Conservation (phyloP, 2,888 invertebrate genomes). For the Cantharis flavilabris region DNA sequence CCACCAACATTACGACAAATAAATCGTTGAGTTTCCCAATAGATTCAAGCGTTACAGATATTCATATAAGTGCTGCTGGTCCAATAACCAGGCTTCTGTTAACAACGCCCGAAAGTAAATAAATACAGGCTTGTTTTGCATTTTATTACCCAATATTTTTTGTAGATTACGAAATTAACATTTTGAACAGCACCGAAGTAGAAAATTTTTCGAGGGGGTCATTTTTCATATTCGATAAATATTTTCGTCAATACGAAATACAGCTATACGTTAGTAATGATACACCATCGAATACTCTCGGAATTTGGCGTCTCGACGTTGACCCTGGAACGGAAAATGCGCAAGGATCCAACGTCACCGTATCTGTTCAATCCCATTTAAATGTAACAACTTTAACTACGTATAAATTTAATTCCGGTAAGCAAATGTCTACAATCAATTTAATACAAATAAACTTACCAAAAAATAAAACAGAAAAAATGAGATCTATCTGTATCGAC, state of each 20-base stretch:
- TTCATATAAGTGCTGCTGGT: constrained; percentile 42
- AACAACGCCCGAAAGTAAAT: constrained; percentile 43
- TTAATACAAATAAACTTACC: background rate
- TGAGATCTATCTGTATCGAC: background rate
- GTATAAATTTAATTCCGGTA: constrained; percentile 18
- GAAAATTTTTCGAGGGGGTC: constrained; percentile 54
- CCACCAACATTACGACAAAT: constrained; percentile 31
- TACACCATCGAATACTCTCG: constrained; percentile 37
- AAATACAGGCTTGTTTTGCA: background rate
- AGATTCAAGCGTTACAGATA: constrained; percentile 48
- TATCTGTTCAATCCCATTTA: constrained; percentile 44
- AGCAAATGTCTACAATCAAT: background rate
- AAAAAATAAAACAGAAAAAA: background rate
- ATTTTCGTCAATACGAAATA: constrained; percentile 43
- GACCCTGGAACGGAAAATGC: constrained; percentile 30
- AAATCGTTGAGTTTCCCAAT: constrained; percentile 54
- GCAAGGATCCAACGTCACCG: constrained; percentile 43
- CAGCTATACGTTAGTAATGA: constrained; percentile 39
- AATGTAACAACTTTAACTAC: constrained; percentile 20
- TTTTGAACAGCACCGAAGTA: constrained; percentile 58
- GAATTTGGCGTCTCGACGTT: constrained; percentile 45
- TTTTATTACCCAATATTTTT: constrained; percentile 10
- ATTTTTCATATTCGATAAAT: constrained; percentile 40
- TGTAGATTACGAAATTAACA: constrained; percentile 59
- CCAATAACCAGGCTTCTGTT: constrained; percentile 33